These are phyloP conservation scores for Salvelinus alpinus DNA, from an alignment of 2,113 vertebrate genomes.

Conservation along the genomic window DNA sequence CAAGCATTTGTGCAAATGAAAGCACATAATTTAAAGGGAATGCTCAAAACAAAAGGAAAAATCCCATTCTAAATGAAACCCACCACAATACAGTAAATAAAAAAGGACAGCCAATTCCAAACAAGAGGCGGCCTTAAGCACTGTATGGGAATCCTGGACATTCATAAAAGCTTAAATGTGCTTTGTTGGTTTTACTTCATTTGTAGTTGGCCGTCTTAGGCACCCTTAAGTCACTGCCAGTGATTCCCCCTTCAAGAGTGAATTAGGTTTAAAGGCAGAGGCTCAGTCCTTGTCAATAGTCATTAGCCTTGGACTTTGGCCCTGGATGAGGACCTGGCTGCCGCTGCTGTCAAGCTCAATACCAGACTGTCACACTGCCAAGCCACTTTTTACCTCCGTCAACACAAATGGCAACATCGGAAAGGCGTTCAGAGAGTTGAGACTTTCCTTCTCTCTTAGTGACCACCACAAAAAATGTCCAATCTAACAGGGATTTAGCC, in stretches of 20 bases:
- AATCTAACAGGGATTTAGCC: too few relatives aligned
- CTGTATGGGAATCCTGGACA: constrained; percentile 19
- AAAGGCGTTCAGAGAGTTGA: background rate
- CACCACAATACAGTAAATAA: background rate
- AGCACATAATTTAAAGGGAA: constrained; percentile 31
- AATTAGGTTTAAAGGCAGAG: constrained; percentile 73
- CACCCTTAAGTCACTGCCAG: constrained; percentile 43
- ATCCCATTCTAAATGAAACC: background rate
- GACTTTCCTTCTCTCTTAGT: background rate
- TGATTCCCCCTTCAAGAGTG: constrained; percentile 57
- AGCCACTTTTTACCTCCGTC: constrained; percentile 28
- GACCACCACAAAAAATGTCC: background rate
- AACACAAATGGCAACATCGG: constrained; percentile 10
- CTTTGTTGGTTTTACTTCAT: constrained; percentile 50
- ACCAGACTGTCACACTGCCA: constrained; percentile 35
- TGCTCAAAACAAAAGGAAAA: background rate
- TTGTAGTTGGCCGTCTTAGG: constrained; percentile 51
- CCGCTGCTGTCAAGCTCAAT: constrained; percentile 53
- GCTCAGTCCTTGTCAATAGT: constrained; percentile 73
- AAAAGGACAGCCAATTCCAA: constrained; percentile 19
- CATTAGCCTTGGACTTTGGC: constrained; percentile 64
- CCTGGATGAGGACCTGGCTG: constrained; percentile 55
- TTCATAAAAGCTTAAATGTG: constrained; percentile 43
- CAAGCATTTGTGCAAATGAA: constrained; percentile 15
- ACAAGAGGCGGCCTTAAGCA: background rate